These are phyloP conservation scores for Seriola rivoliana DNA, from an alignment of 2,113 vertebrate species.

Conservation along the genomic window DNA sequence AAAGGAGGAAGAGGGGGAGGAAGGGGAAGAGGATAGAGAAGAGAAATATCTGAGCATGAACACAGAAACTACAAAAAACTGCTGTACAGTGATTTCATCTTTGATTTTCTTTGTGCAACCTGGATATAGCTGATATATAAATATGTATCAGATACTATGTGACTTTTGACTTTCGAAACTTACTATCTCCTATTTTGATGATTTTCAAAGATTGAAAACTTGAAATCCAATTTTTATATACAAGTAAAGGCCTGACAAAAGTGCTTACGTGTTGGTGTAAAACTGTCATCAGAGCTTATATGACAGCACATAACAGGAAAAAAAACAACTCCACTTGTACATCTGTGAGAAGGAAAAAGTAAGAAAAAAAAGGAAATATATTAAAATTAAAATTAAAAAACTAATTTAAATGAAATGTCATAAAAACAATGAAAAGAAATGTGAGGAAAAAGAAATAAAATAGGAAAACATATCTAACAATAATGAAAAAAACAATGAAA, in stretches of 20 bases:
- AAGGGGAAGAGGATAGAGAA: background rate
- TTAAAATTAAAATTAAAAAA: no score
- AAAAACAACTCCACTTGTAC: no score
- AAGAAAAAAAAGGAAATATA: background rate
- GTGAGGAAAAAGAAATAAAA: background rate
- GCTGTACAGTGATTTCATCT: no score
- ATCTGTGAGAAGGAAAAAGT: background rate
- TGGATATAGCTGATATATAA: no score
- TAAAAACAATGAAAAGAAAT: no score
- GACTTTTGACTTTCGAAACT: no score
- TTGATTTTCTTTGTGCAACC: no score
- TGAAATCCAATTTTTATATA: background rate
- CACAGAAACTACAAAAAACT: background rate
- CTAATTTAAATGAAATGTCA: background rate
- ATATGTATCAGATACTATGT: no score
- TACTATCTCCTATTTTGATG: no score
- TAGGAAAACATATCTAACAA: background rate
- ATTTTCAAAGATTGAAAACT: no score
- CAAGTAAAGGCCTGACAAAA: background rate
- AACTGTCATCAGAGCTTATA: no score
- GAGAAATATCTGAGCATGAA: background rate
- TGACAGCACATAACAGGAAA: no score
- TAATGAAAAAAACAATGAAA: background rate
- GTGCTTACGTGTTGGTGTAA: background rate
- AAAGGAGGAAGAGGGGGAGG: constrained; percentile 7